Conservation (phyloP, 2,113 vertebrate genomes). For the Albula glossodonta region DNA sequence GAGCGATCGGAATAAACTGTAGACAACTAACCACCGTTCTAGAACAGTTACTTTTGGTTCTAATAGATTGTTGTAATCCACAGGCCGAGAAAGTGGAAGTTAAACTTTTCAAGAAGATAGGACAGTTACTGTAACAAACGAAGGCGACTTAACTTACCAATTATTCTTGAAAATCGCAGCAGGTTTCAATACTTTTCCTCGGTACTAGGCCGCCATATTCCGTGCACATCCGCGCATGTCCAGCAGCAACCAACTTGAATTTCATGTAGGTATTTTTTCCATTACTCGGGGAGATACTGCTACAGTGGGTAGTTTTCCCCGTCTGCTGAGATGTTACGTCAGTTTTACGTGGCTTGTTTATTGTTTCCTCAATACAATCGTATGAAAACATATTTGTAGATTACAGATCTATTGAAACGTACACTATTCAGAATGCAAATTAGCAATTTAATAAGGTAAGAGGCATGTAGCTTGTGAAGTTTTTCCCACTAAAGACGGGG, state of each 20-base stretch:
- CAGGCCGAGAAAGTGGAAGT: neutral
- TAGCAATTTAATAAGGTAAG: neutral
- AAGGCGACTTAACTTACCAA: conserved; percentile 57
- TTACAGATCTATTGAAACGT: neutral
- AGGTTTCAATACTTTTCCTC: conserved; percentile 63
- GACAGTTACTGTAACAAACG: conserved; percentile 17
- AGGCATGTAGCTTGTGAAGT: neutral
- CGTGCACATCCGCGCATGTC: conserved; percentile 73
- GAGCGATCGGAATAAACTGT: conserved; percentile 15
- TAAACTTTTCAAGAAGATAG: neutral
- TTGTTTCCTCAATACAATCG: neutral
- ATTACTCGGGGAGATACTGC: neutral
- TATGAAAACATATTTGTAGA: neutral
- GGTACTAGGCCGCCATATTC: conserved; percentile 72
- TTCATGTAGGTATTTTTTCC: conserved; percentile 41
- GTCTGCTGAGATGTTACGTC: neutral
- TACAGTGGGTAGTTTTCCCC: neutral
- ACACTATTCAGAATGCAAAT: neutral
- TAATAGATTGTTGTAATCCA: neutral
- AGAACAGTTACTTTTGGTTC: neutral
- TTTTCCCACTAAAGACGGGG: too few relatives aligned
- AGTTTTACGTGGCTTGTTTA: neutral
- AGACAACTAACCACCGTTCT: conserved; percentile 12
- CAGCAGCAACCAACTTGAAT: conserved; percentile 49
- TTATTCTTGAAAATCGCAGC: conserved; percentile 44